Conservation (phyloP, 2,888 invertebrate genomes). For the Pollenia labialis region DNA sequence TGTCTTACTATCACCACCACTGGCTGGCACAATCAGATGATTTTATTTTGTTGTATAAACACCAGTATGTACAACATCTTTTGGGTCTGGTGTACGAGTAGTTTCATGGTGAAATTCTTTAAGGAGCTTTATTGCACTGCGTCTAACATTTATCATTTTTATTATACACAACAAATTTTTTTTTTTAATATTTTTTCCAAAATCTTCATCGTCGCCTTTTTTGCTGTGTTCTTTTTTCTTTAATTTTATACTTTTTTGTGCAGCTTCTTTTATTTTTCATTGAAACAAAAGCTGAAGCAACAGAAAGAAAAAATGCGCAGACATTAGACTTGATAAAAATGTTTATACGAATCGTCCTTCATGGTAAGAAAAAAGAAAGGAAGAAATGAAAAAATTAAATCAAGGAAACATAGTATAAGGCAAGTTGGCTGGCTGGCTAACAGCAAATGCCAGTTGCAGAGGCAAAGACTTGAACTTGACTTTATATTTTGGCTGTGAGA, state of each 20-base stretch:
- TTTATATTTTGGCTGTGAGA: slow-evolving; percentile 63
- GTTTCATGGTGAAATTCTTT: slow-evolving; percentile 57
- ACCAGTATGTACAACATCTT: neutral
- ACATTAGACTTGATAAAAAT: slow-evolving; percentile 57
- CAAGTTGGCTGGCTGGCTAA: slow-evolving; percentile 40
- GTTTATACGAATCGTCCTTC: slow-evolving; percentile 32
- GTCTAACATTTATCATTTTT: slow-evolving; percentile 71
- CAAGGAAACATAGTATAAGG: slow-evolving; percentile 2
- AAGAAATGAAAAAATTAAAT: slow-evolving; percentile 8
- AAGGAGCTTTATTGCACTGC: slow-evolving; percentile 66
- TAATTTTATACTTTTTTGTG: slow-evolving; percentile 25
- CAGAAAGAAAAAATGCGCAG: slow-evolving; percentile 42
- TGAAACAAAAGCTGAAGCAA: slow-evolving; percentile 56
- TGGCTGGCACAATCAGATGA: slow-evolving; percentile 32
- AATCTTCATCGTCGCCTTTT: slow-evolving; percentile 63
- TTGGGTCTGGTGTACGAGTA: slow-evolving; percentile 21
- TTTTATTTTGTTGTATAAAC: slow-evolving; percentile 21
- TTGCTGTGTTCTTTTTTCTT: slow-evolving; percentile 16
- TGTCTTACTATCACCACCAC: slow-evolving; percentile 30
- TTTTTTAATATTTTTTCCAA: slow-evolving; percentile 8
- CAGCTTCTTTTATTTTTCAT: slow-evolving; percentile 19
- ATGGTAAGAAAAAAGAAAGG: slow-evolving; percentile 3
- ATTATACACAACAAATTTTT: slow-evolving; percentile 58
- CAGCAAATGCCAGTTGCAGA: slow-evolving; percentile 55
- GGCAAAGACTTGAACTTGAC: slow-evolving; percentile 68